A percentile compares a stretch with the other conserved stretches of the same genome.
phyloP scores from a whole-genome alignment of 2,113 vertebrate genomes.

The Eonycteris spelaea region DNA sequence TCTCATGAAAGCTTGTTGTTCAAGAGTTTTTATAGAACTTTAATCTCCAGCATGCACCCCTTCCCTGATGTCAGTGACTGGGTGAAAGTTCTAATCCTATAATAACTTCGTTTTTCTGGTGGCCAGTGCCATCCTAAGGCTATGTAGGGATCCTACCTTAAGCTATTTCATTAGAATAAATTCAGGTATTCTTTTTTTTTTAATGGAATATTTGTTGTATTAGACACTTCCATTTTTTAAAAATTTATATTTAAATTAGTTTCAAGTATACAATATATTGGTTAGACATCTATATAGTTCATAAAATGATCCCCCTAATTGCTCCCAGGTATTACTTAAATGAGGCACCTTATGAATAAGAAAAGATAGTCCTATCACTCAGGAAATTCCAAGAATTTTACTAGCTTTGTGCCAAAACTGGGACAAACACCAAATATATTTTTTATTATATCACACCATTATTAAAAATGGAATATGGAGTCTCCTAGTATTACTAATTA shows the following conservation, averaged over 20 bases:
- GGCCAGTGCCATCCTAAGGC: background rate
- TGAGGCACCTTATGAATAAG: background rate
- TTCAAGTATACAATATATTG: too few relatives aligned
- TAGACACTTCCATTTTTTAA: too few relatives aligned
- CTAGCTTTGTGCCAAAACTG: background rate
- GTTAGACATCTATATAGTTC: too few relatives aligned
- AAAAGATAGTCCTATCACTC: background rate
- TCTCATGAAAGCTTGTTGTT: background rate
- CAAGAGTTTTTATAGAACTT: background rate
- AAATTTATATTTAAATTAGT: too few relatives aligned
- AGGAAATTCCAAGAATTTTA: background rate
- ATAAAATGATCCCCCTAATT: too few relatives aligned
- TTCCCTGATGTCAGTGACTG: background rate
- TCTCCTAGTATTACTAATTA: background rate
- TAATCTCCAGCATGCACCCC: background rate
- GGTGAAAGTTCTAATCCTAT: background rate
- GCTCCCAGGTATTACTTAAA: background rate
- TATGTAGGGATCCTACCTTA: background rate
- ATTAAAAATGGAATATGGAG: background rate
- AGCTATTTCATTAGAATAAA: background rate
- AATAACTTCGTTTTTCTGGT: background rate
- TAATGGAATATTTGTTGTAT: too few relatives aligned
- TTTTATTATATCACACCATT: background rate
- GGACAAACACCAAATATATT: background rate
- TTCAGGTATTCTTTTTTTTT: background rate